Evolutionary conservation across 2,888 invertebrate genomes (phyloP), one percentile per base, ranked within the genome.

Genomic region (Rhamphomyia laevipes): DNA sequence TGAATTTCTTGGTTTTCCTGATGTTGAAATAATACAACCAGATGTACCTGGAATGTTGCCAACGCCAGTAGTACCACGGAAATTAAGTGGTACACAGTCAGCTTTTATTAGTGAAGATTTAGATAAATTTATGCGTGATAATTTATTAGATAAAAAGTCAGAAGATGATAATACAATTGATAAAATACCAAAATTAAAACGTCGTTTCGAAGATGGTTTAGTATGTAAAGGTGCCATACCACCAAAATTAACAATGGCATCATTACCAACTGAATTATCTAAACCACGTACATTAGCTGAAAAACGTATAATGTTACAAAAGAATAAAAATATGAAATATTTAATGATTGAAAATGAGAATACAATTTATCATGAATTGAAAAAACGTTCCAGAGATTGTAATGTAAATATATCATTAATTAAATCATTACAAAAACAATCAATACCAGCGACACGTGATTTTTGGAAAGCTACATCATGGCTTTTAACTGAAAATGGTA

Each of bases 211-310:
- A 48, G 67, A 67, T 46, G 70, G 69, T 1, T 57, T 68, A 31
- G 64, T 71, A 4, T 63, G 61, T 3, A 53, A 57, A 1, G 64
- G 61, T 27, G 62, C 64, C 17, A 49, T 57, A 45, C 60, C 68
- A 7, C 71, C 71, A 3, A 59, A 56, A 9, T 61, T 71, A 57
- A 60, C 63, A 21, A 64, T 65, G 62, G 69, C 68, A 9, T 59
- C 59, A 9, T 61, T 66, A 3, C 68, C 68, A 12, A 65, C 63
- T 15, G 63, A 64, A 35, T 52, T 64, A 12, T 62, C 65, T 18
- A 72, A 73, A 50, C 64, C 75, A 3, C 71, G 76, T 52, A 77
- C 77, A 0, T 67, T 77, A 3, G 77, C 76, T 1, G 75, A 77
- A 56, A 73, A 75, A 49, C 64, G 76, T 10, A 61, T 62, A 45